phyloP scores from a whole-genome alignment of 2,797 vertebrate genomes.

The Poecilia gillii region DNA sequence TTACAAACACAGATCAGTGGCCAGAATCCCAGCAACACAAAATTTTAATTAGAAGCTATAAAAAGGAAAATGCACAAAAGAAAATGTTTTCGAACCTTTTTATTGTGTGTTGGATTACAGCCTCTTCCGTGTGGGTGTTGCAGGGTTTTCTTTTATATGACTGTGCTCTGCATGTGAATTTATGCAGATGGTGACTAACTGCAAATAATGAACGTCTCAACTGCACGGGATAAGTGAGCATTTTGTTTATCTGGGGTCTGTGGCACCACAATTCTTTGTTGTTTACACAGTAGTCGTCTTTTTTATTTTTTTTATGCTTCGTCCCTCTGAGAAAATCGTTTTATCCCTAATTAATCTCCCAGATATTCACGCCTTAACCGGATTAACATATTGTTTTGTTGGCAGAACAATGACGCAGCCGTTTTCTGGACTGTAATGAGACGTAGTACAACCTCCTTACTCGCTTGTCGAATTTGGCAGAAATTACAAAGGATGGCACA shows the following conservation, averaged over 20 bases:
- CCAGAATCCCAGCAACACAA: slow-evolving; percentile 6
- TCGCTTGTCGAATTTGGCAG: slow-evolving; percentile 67
- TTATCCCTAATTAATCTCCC: slow-evolving; percentile 73
- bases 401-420: slow-evolving; percentile 64
- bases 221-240: slow-evolving; percentile 23
- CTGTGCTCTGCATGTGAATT: slow-evolving; percentile 31
- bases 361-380: slow-evolving; percentile 61
- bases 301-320: no score
- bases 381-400: slow-evolving; percentile 78
- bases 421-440: slow-evolving; percentile 59
- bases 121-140: slow-evolving; percentile 3
- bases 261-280: slow-evolving; percentile 46
- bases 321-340: slow-evolving; percentile 54
- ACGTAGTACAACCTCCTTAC: slow-evolving; percentile 32
- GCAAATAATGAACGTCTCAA: slow-evolving; percentile 42
- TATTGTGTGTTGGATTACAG: background rate
- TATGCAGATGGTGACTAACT: slow-evolving; percentile 58
- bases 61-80: background rate
- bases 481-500: slow-evolving; percentile 71
- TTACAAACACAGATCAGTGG: background rate
- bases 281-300: slow-evolving; percentile 48
- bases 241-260: slow-evolving; percentile 53
- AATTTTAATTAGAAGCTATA: slow-evolving; percentile 9
- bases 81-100: background rate
- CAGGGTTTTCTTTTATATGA: slow-evolving; percentile 11